Evolutionary conservation across 2,888 invertebrate species (phyloP).

Genomic region (Poecilobothrus nobilitatus): DNA sequence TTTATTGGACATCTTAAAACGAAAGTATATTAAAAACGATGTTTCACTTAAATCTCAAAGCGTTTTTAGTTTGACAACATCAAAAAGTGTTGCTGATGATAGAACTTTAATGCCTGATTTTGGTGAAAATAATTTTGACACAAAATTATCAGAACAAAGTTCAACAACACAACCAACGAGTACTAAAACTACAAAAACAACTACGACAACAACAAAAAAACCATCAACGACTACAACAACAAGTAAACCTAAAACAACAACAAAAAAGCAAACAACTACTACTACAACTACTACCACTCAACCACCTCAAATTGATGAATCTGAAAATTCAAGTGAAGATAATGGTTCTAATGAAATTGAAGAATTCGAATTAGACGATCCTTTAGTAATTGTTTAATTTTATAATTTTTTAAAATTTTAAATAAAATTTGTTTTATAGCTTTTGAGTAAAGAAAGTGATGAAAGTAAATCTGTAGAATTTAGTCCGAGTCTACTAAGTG

Average conservation of each 20-base stretch:
- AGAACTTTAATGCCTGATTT: constrained; percentile 18
- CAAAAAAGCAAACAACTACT: neutral
- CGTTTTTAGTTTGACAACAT: constrained; percentile 30
- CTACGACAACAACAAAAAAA: constrained; percentile 17
- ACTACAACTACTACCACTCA: neutral
- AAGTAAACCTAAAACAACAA: neutral
- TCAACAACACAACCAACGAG: constrained; percentile 34
- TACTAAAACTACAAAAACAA: constrained; percentile 25
- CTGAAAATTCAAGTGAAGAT: neutral
- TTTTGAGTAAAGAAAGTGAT: neutral
- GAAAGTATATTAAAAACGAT: constrained; percentile 29
- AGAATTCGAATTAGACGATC: constrained; percentile 8
- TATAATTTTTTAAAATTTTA: neutral
- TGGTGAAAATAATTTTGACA: constrained; percentile 19
- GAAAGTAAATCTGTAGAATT: neutral
- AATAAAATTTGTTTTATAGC: neutral
- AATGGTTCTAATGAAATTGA: constrained; percentile 5
- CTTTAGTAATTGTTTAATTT: neutral
- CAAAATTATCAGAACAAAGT: constrained; percentile 25
- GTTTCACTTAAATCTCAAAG: constrained; percentile 26
- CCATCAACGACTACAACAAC: neutral
- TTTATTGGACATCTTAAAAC: constrained; percentile 27
- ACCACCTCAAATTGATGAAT: too few relatives aligned
- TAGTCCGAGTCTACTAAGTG: neutral
- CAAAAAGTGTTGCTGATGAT: constrained; percentile 24